Conservation (phyloP, 2,797 vertebrate genomes). For the Psittacula derbiana region DNA sequence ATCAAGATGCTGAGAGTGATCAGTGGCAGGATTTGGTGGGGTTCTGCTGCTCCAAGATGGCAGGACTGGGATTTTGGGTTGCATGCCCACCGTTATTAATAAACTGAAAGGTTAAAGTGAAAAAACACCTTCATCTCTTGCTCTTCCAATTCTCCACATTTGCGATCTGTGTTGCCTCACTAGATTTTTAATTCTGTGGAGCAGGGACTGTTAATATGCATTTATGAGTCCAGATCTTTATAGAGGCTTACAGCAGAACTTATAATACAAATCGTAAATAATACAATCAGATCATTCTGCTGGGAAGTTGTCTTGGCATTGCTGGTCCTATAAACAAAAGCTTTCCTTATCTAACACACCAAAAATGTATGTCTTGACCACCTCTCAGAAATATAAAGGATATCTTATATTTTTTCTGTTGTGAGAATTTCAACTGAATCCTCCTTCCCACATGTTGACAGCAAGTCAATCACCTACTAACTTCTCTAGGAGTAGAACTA, state of each 20-base stretch:
- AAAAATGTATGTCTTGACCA: background rate
- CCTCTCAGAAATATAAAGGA: background rate
- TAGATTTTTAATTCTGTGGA: background rate
- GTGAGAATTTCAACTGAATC: background rate
- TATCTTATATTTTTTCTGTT: background rate
- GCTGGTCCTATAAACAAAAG: background rate
- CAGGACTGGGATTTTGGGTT: background rate
- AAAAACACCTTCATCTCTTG: background rate
- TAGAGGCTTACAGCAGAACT: background rate
- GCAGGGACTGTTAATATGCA: background rate
- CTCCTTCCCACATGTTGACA: background rate
- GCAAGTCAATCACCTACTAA: background rate
- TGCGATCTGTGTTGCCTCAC: background rate
- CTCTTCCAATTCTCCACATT: background rate
- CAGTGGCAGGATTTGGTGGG: background rate
- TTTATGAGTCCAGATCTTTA: background rate
- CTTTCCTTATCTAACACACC: background rate
- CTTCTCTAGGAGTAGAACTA: background rate
- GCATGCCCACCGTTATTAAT: background rate
- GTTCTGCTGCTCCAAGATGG: background rate
- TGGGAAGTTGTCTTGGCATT: background rate
- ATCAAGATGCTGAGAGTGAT: fast-evolving
- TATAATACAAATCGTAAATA: background rate
- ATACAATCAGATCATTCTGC: background rate
- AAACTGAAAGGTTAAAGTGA: background rate